A percentile compares a stretch with the other conserved stretches of the same genome.
Conservation (phyloP, 30 jellyfish, hydroid and myxozoan genomes). For the Turritopsis rubra region DNA sequence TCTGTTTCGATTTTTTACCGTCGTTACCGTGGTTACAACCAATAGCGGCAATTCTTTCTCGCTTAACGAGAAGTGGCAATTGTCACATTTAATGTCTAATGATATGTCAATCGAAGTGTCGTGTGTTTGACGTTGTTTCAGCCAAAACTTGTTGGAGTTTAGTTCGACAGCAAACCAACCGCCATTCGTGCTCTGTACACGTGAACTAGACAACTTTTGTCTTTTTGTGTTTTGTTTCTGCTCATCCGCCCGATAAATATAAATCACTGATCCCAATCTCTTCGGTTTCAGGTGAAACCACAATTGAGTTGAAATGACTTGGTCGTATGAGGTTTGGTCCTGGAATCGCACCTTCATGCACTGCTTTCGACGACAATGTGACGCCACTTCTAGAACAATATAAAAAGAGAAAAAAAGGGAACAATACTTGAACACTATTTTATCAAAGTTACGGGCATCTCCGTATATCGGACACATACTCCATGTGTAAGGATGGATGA, state of each 20-base stretch:
- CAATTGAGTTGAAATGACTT: neutral
- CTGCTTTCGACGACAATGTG: neutral
- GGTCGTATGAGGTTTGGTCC: neutral
- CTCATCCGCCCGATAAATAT: neutral
- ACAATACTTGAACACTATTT: neutral
- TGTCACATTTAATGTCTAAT: neutral
- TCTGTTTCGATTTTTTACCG: neutral
- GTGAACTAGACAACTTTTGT: neutral
- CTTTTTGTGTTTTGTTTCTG: neutral
- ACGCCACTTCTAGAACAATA: neutral
- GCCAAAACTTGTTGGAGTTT: neutral
- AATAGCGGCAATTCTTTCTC: neutral
- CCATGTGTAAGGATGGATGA: too few species aligned
- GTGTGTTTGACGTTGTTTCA: neutral
- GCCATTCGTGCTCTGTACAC: neutral
- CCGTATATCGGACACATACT: neutral
- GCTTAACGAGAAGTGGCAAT: neutral
- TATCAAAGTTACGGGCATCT: neutral
- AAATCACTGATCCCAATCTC: neutral
- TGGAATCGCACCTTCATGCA: slow-evolving; percentile 4
- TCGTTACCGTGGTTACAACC: neutral
- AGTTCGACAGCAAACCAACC: slow-evolving; percentile 12
- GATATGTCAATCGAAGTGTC: neutral
- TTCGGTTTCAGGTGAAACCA: slow-evolving; percentile 4
- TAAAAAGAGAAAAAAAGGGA: neutral